Base-by-base conservation (phyloP, 2,888 invertebrate species). In the Drosophila nr. perissopoda region DNA sequence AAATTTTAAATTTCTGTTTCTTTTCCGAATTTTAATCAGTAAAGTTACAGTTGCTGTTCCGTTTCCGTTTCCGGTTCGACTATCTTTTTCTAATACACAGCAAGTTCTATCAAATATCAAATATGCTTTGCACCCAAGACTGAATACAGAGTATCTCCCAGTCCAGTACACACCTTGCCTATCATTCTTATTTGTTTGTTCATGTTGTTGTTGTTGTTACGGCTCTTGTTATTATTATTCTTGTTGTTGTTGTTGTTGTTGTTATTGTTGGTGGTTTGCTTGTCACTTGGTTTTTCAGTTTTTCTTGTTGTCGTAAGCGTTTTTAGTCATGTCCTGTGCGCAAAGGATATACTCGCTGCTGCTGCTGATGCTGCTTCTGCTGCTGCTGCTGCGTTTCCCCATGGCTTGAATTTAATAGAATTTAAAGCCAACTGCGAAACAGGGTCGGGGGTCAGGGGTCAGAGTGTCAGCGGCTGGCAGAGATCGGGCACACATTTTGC, bases 361-460 rank as follows among this genome's bases (percentile, higher is more conserved):
- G 33, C 16, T 46, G 46, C 7, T 16, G 21, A 13, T 21, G 21
- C 16, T 59, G 10, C n/a, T 58, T 54, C 42, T 64, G 25, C 10
- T 18, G 34, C 10, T 36, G 27, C 4, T 57, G 27, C 25, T 56
- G 56, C 40, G 33, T 66, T 34, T 59, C 27, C 63, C 34, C 67
- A 38, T 58, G 53, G 65, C 59, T 64, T 75, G 74, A 82, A 82
- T 79, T 84, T 82, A 84, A 85, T 85, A 85, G 88, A 85, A 85
- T 81, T 85, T 88, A 88, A 85, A 88, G 83, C 81, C 76, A 79
- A 54, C 71, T 61, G 56, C 60, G 57, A 52, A 29, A 16, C 29
- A 34, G 13, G 16, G 40, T 59, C 13, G 4, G 4, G 40, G 3
- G 21, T 10, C 10, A n/a, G 16, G n/a, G 18, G 13, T 38, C 38